Conservation (phyloP, 2,797 vertebrate genomes). For the Lerista edwardsae region DNA sequence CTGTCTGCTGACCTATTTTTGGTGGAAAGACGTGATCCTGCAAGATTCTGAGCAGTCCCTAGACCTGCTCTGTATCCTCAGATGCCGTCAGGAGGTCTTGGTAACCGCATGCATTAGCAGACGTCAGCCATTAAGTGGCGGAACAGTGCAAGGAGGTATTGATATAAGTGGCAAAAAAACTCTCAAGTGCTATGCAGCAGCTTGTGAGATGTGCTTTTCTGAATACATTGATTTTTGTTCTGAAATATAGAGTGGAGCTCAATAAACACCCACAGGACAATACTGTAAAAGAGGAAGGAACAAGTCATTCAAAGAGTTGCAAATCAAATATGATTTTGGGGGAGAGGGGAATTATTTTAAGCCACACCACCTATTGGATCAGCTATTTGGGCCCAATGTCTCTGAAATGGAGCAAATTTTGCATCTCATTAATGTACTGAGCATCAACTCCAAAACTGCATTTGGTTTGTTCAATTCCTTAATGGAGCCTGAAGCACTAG, state of each 20-base stretch:
- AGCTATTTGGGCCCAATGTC: not conserved
- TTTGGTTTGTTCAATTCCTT: too few relatives aligned
- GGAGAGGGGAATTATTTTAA: not conserved
- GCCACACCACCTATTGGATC: not conserved
- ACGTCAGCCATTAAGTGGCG: not conserved
- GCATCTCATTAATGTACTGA: not conserved
- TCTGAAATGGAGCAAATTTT: not conserved
- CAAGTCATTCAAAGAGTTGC: not conserved
- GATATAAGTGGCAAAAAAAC: not conserved
- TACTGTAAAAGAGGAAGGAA: not conserved
- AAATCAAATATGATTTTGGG: not conserved
- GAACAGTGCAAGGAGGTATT: not conserved
- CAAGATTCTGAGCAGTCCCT: not conserved
- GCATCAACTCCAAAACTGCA: not conserved
- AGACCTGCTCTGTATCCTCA: not conserved
- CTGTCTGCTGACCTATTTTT: not conserved
- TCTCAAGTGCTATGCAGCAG: too few relatives aligned
- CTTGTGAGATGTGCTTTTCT: too few relatives aligned
- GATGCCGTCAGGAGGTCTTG: conserved; percentile 3
- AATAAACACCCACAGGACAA: not conserved
- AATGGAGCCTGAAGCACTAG: not conserved
- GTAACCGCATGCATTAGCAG: not conserved
- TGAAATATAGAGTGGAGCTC: not conserved
- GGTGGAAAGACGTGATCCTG: not conserved
- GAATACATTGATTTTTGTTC: not conserved